phyloP scores from a whole-genome alignment of 30 jellyfish, hydroid and myxozoan species.

The Aurelia sp. region DNA sequence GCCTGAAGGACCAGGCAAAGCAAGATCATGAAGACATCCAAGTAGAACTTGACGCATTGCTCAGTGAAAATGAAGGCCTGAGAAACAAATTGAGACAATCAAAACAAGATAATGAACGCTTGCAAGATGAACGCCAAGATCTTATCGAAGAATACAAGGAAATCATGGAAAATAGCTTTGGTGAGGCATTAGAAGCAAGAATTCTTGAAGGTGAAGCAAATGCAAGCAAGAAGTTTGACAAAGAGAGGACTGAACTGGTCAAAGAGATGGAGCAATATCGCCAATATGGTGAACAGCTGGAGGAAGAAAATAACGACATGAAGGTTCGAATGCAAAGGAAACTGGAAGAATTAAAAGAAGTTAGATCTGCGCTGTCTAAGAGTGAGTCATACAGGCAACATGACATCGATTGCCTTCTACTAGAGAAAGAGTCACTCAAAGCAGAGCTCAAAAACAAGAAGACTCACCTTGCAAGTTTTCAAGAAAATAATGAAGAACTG shows the following conservation, averaged over 20 bases:
- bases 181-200: constrained; percentile 18
- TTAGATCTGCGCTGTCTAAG: no score
- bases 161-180: neutral
- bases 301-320: neutral
- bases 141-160: constrained; percentile 8
- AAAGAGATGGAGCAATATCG: constrained; percentile 1
- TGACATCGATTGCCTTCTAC: no score
- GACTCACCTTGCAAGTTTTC: no score
- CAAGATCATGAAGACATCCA: constrained; percentile 2
- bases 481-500: no score
- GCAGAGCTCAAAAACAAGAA: no score
- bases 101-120: neutral
- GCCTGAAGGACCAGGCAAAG: constrained; percentile 3
- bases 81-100: constrained; percentile 8
- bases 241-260: neutral
- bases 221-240: neutral
- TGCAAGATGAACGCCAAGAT: constrained; percentile 15
- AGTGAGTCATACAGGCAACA: no score
- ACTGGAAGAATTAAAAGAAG: no score
- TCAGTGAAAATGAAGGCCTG: constrained; percentile 1
- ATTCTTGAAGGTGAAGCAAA: constrained; percentile 2
- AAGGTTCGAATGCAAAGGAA: no score
- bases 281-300: neutral
- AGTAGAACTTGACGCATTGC: neutral
- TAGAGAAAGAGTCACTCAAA: no score